phyloP scores from a whole-genome alignment of 2,888 invertebrate species.

The Asteroscopus sphinx region DNA sequence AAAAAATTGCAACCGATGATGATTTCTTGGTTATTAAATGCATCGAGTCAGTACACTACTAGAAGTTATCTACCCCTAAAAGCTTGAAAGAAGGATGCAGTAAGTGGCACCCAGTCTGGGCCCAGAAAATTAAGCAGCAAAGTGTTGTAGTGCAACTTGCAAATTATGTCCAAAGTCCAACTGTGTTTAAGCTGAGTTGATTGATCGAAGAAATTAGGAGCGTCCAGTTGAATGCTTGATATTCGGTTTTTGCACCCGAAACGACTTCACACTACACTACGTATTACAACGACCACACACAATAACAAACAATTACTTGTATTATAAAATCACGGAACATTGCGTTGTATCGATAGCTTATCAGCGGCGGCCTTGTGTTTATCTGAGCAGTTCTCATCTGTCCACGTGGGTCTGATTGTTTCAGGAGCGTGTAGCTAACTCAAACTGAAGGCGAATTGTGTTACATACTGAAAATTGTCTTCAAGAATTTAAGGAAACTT shows the following conservation, averaged over 20 bases:
- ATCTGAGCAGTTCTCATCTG: conserved; percentile 48
- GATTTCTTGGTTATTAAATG: too few species aligned
- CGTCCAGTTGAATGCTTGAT: too few species aligned
- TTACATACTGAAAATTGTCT: conserved; percentile 1
- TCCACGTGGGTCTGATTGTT: conserved; percentile 36
- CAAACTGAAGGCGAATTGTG: conserved; percentile 13
- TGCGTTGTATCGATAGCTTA: conserved; percentile 46
- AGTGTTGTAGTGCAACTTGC: too few species aligned
- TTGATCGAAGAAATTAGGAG: too few species aligned
- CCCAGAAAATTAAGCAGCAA: too few species aligned
- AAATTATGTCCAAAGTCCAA: too few species aligned
- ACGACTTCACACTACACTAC: neutral
- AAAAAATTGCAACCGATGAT: too few species aligned
- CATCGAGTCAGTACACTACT: too few species aligned
- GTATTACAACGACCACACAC: neutral
- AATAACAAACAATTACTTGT: conserved; percentile 43
- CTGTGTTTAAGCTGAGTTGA: too few species aligned
- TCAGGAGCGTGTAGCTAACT: conserved; percentile 41
- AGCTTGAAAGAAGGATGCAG: too few species aligned
- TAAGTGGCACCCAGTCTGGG: too few species aligned
- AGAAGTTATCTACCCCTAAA: too few species aligned
- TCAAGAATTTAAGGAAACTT: neutral
- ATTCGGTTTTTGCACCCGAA: neutral
- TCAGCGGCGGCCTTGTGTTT: conserved; percentile 48
- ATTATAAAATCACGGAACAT: conserved; percentile 54